Evolutionary conservation across 2,113 vertebrate genomes (phyloP), one percentile per base, ranked within the genome.

Genomic region (Pangasianodon hypophthalmus): DNA sequence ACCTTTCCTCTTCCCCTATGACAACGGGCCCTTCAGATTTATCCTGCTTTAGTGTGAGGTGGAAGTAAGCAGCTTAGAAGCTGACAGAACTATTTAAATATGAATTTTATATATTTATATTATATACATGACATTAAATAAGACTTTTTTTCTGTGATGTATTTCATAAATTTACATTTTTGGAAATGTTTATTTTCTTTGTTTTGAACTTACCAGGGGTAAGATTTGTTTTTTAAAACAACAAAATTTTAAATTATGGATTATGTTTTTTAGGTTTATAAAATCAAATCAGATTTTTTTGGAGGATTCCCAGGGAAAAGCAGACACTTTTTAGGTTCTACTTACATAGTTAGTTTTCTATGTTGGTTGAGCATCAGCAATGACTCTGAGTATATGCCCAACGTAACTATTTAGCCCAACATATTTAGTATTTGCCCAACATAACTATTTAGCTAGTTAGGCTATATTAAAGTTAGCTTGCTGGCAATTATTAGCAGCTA

Each of bases 21-120:
- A 95, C 95, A 95, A 94, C 88, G 84, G 90, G 94, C 93, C 94
- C 93, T 93, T 94, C 90, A 94, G 92, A 95, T 95, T 96, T 95
- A 95, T 94, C 92, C 94, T 92, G 92, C 89, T 89, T 94, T 79
- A 54, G 90, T 92, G 88, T 91, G 69, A 88, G 88, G 91, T 94
- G 94, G 92, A 94, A 92, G 95, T 93, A 94, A 93, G 54, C 16
- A 60, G 37, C 24, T 62, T 44, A 60, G 41, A 79, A 58, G 1
- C 21, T 79, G 37, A 18, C 14, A 60, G 48, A 60, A 46, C 8
- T 58, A 46, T 62, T 7, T 84, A 0, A 62, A 58, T 84, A 60
- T 29, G 2, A 62, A 84, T 84, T 62, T 41, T 56, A 62, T 18
- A 46, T 62, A 4, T 62, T 41, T 62, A 62, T 6, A 60, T 60